Evolutionary conservation across 2,888 invertebrate genomes (phyloP).

Genomic region (Cryptus viduatorius): DNA sequence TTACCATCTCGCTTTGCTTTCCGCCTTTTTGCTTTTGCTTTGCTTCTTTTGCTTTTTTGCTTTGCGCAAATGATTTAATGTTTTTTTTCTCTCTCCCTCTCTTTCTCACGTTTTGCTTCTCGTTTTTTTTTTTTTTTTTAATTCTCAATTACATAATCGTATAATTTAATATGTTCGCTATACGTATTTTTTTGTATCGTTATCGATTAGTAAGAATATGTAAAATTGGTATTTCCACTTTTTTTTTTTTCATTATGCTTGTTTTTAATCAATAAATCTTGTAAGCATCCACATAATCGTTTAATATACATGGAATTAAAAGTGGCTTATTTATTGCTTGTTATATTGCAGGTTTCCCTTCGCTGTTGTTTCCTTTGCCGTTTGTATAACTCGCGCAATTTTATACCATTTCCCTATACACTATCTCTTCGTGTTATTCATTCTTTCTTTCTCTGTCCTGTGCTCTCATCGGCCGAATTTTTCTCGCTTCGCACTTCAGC

Average conservation of each 20-base stretch:
- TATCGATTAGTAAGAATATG: conserved; percentile 85
- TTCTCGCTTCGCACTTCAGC: conserved; percentile 48
- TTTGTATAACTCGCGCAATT: conserved; percentile 45
- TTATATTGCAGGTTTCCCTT: conserved; percentile 84
- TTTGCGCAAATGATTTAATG: conserved; percentile 69
- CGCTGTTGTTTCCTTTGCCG: conserved; percentile 74
- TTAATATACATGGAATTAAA: conserved; percentile 84
- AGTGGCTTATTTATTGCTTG: conserved; percentile 84
- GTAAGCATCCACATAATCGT: conserved; percentile 83
- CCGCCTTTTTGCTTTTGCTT: conserved; percentile 62
- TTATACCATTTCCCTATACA: neutral
- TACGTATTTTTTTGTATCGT: conserved; percentile 82
- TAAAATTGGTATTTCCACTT: conserved; percentile 83
- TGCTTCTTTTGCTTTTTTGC: conserved; percentile 51
- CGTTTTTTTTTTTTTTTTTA: conserved; percentile 73
- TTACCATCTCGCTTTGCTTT: conserved; percentile 74
- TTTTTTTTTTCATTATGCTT: conserved; percentile 76
- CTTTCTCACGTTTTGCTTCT: conserved; percentile 73
- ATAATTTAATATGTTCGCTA: conserved; percentile 83
- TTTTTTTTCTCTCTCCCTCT: conserved; percentile 68
- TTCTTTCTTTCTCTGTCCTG: conserved; percentile 43
- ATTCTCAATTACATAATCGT: conserved; percentile 81
- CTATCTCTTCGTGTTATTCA: conserved; percentile 48
- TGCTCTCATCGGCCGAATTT: conserved; percentile 33
- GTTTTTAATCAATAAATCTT: conserved; percentile 82